Base-by-base conservation (phyloP, 2,113 vertebrate species). In the Aegotheles bennettii region DNA sequence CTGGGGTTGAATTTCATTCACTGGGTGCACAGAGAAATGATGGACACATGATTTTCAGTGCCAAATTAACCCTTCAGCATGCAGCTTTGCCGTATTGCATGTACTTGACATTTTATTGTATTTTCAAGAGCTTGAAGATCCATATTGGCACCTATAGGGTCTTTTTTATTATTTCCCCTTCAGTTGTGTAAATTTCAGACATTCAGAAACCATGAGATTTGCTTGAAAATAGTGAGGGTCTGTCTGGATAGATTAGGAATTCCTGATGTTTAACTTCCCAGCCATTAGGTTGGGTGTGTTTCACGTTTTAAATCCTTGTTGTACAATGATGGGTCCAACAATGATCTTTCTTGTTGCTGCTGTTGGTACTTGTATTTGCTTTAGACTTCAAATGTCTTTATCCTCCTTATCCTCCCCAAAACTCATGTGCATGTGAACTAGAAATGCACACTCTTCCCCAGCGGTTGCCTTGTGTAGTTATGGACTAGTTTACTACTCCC, bases 1-100 rank as follows among this genome's bases (percentile, higher is more conserved):
- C 38, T 13, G 42, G n/a, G 7, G 14, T 15, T 82, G 63, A 43
- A 69, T 90, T 93, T 85, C 50, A 23, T 57, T 89, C n/a, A 6
- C 21, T 71, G 18, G 0, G 0, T 77, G 26, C 38, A 14, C n/a
- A 20, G 13, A 61, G 54, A n/a, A 20, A 48, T 71, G 84, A 60
- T 7, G 26, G 54, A 33, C 35, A 70, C 24, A 3, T 20, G 70
- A 50, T 42, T 86, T 87, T 59, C 14, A 67, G 75, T 51, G 25
- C 19, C 56, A 47, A 47, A 56, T 81, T 77, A 83, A 67, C n/a
- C 10, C n/a, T 68, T 83, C 20, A 15, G 33, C 35, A 7, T 63
- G 56, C 7, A 13, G 7, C 36, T 71, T 87, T 79, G 40, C 45
- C 57, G 24, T 26, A 8, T 19, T 42, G 21, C 33, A 3, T 4